Conservation (phyloP, 1,140 invertebrate genomes). For the Caerostris extrusa region DNA sequence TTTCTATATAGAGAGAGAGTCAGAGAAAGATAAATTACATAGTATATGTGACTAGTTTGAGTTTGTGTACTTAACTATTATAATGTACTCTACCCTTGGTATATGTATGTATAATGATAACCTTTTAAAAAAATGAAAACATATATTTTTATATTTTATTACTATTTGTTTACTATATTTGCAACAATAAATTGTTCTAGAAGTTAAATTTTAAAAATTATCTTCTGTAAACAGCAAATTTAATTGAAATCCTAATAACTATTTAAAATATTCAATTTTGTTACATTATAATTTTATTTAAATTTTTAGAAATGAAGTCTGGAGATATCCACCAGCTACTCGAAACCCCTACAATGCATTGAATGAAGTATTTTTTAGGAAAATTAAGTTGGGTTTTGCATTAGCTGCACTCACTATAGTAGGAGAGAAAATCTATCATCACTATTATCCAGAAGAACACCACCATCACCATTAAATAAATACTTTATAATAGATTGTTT, state of each 20-base stretch:
- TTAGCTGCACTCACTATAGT: constrained; percentile 86
- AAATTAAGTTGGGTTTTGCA: constrained; percentile 85
- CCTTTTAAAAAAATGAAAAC: too few relatives aligned
- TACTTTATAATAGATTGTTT: neutral
- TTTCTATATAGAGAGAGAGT: too few relatives aligned
- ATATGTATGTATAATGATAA: too few relatives aligned
- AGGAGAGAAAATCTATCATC: constrained; percentile 81
- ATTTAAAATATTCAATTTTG: neutral
- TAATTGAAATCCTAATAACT: neutral
- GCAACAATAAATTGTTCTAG: too few relatives aligned
- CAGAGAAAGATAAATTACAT: too few relatives aligned
- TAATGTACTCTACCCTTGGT: too few relatives aligned
- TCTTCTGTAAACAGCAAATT: too few relatives aligned
- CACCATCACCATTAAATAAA: constrained; percentile 62
- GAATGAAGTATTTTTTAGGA: constrained; percentile 83
- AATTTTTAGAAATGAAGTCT: constrained; percentile 88
- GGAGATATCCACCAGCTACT: constrained; percentile 85
- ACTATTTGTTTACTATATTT: too few relatives aligned
- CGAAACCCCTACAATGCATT: constrained; percentile 81
- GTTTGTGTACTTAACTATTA: too few relatives aligned
- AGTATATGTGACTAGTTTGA: too few relatives aligned
- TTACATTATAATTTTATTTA: neutral
- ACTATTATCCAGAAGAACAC: constrained; percentile 62
- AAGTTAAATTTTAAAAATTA: too few relatives aligned
- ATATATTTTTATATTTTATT: too few relatives aligned